phyloP scores from a whole-genome alignment of 2,888 invertebrate species.

The Hecatera dysodea region DNA sequence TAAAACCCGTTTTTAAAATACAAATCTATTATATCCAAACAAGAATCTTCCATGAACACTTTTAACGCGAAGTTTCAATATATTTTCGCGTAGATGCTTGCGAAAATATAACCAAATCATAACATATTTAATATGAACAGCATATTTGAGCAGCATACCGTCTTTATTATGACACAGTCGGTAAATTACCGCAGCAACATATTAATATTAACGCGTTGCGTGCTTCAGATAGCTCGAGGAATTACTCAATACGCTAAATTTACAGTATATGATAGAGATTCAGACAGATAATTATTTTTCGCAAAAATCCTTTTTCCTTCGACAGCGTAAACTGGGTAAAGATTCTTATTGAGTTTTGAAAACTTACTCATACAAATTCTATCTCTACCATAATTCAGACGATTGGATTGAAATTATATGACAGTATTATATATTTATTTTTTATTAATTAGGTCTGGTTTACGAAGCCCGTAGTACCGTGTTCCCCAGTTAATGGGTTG shows the following conservation, averaged over 20 bases:
- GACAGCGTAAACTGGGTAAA: too few species aligned
- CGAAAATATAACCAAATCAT: constrained; percentile 15
- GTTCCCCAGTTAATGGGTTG: too few species aligned
- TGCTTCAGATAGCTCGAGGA: constrained; percentile 64
- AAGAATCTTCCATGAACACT: neutral
- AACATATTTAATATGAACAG: constrained; percentile 30
- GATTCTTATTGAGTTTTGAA: too few species aligned
- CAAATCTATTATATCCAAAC: neutral
- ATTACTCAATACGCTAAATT: constrained; percentile 59
- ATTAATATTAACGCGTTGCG: constrained; percentile 62
- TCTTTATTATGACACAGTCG: constrained; percentile 59
- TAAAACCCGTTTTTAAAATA: neutral
- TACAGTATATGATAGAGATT: constrained; percentile 43
- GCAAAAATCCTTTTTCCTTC: neutral
- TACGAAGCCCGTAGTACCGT: too few species aligned
- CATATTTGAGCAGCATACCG: constrained; percentile 39
- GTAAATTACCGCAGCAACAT: constrained; percentile 65
- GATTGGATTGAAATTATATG: too few species aligned
- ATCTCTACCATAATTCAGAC: too few species aligned
- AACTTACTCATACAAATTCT: too few species aligned
- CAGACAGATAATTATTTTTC: constrained; percentile 27
- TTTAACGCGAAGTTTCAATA: neutral
- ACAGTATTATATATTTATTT: too few species aligned
- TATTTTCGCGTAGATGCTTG: neutral
- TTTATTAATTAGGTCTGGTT: too few species aligned